Conservation (phyloP, 2,888 invertebrate genomes). For the Nezara viridula region DNA sequence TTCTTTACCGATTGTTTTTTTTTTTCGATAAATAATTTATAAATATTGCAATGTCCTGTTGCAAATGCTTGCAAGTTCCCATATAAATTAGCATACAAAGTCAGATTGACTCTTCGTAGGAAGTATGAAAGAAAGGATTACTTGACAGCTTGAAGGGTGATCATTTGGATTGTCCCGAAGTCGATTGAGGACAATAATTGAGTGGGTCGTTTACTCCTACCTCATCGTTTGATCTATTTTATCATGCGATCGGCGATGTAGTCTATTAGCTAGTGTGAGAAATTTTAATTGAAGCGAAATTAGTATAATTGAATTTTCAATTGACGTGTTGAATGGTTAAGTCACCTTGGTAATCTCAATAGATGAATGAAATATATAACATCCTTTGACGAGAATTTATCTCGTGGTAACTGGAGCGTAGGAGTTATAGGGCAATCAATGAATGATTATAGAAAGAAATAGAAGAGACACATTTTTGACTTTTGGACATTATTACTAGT, state of each 20-base stretch:
- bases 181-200: not conserved
- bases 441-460: too few relatives aligned
- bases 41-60: not conserved
- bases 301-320: conserved; percentile 13
- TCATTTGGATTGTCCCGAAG: not conserved
- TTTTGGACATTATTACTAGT: too few relatives aligned
- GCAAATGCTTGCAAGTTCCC: not conserved
- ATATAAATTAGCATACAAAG: conserved; percentile 33
- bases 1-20: too few relatives aligned
- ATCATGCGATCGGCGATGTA: not conserved
- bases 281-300: not conserved
- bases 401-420: too few relatives aligned
- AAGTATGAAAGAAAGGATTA: conserved; percentile 17
- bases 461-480: too few relatives aligned
- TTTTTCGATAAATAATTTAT: too few relatives aligned
- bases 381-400: too few relatives aligned
- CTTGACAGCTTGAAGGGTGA: not conserved
- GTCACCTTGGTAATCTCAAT: not conserved
- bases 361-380: too few relatives aligned
- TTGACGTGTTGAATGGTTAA: not conserved
- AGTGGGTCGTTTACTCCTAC: not conserved
- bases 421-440: too few relatives aligned
- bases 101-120: conserved; percentile 1
- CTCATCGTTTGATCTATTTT: not conserved
- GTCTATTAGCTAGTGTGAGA: not conserved